Base-by-base conservation (phyloP, 2,797 vertebrate species). In the Alectoris magna region DNA sequence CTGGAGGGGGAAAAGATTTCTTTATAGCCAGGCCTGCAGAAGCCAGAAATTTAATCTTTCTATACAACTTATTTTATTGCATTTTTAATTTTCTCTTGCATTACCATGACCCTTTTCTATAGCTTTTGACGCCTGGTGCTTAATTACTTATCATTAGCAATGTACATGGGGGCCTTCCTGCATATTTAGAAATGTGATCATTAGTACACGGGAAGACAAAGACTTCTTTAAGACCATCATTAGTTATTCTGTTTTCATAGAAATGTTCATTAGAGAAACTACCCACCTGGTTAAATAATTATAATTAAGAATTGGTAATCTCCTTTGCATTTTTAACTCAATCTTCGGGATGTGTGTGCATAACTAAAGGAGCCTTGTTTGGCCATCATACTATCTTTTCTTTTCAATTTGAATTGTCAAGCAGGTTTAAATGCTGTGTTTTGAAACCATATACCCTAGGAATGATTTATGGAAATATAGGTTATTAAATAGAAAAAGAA, bases 91-190 rank as follows among this genome's bases (percentile, higher is more conserved):
- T 98, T 98, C 96, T 97, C 93, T 96, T 98, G 97, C 96, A 92
- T 98, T 98, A 98, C 96, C 94, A 93, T 97, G 97, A 97, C 97
- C 97, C 97, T 97, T 97, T 97, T 97, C 96, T 96, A 96, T 97
- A 97, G 98, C 97, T 98, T 97, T 98, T 97, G 97, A 98, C 95
- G 97, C 97, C 97, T 97, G 95, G 97, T 96, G 96, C 98, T 98
- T 98, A 98, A 98, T 98, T 98, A 98, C 98, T 98, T 98, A 98
- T 98, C 98, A 98, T 98, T 98, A 98, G 97, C 97, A 97, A 97
- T 96, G 97, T 98, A 98, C 98, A 98, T 87, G 97, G 97, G 97
- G 97, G 96, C 97, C 97, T 98, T 97, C 96, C 97, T 97, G 97
- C 97, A 97, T 98, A 98, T 98, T 98, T 98, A 98, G 98, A 98